Conservation (phyloP, 2,888 invertebrate genomes). For the Drosophila mulleri region DNA sequence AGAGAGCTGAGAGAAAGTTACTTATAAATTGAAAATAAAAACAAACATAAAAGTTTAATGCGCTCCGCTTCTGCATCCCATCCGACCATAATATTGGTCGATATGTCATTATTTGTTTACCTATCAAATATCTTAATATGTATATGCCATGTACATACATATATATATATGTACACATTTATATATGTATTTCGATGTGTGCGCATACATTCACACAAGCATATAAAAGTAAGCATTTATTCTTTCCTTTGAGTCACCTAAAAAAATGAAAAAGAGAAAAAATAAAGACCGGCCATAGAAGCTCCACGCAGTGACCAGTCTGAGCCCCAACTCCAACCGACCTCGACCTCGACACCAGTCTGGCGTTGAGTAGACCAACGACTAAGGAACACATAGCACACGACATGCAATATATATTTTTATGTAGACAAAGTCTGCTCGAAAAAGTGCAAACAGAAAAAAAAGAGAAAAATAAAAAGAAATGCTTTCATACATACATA, state of each 20-base stretch:
- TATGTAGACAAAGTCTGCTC: conserved; percentile 82
- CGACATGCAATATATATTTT: conserved; percentile 80
- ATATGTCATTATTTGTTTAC: conserved; percentile 18
- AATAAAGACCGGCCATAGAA: conserved; percentile 22
- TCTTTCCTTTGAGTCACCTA: conserved; percentile 53
- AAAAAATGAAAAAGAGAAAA: conserved; percentile 25
- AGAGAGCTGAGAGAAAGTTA: conserved; percentile 32
- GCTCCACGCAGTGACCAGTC: conserved; percentile 51
- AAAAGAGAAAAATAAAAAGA: conserved; percentile 43
- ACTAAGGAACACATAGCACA: conserved; percentile 66
- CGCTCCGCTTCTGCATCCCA: conserved; percentile 30
- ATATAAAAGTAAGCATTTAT: conserved; percentile 45
- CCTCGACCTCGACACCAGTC: conserved; percentile 70
- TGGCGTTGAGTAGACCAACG: conserved; percentile 75
- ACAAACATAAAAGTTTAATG: conserved; percentile 80
- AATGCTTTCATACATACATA: conserved; percentile 46
- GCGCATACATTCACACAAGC: conserved; percentile 27
- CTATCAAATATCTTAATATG: conserved; percentile 9
- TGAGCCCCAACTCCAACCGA: conserved; percentile 33
- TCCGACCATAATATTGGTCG: conserved; percentile 41
- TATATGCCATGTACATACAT: not conserved
- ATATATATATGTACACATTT: not conserved
- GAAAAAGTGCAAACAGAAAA: conserved; percentile 82
- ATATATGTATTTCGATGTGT: conserved; percentile 2
- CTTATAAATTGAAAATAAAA: conserved; percentile 81